Conservation (phyloP, 2,113 vertebrate species). For the Tenebrosternarchus preto region DNA sequence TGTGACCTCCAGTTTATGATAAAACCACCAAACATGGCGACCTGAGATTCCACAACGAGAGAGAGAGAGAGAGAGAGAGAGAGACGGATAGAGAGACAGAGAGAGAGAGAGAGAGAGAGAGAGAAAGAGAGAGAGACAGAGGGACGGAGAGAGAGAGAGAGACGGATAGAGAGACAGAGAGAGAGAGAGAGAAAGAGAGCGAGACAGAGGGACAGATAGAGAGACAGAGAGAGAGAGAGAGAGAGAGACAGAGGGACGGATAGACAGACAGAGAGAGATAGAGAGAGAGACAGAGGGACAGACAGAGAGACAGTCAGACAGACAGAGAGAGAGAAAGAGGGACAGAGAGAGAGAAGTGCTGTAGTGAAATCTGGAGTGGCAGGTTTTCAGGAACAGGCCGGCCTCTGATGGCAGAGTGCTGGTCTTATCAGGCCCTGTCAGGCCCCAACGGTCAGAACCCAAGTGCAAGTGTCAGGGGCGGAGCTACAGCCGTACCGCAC, state of each 20-base stretch:
- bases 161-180: too few species aligned
- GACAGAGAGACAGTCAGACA: neutral
- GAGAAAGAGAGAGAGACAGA: too few species aligned
- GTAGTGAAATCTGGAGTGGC: slow-evolving; percentile 78
- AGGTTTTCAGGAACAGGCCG: slow-evolving; percentile 47
- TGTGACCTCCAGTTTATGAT: neutral
- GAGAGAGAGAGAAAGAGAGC: neutral
- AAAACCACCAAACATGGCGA: neutral
- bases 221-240: slow-evolving; percentile 9
- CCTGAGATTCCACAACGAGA: slow-evolving; percentile 3
- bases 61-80: slow-evolving; percentile 3
- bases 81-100: slow-evolving; percentile 1
- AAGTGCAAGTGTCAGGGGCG: slow-evolving; percentile 45
- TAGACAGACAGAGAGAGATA: too few species aligned
- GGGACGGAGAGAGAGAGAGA: slow-evolving; percentile 6
- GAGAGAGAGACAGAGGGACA: slow-evolving; percentile 3
- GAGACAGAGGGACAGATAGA: slow-evolving; percentile 8
- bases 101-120: neutral
- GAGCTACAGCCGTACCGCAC: slow-evolving; percentile 38
- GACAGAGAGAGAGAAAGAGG: neutral
- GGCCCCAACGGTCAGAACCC: slow-evolving; percentile 76
- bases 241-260: slow-evolving; percentile 1
- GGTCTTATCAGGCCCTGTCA: slow-evolving; percentile 79
- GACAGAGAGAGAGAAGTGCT: neutral
- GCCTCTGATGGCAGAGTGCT: slow-evolving; percentile 70